phyloP scores from a whole-genome alignment of 2,797 vertebrate genomes.

The Taenioides sp. region DNA sequence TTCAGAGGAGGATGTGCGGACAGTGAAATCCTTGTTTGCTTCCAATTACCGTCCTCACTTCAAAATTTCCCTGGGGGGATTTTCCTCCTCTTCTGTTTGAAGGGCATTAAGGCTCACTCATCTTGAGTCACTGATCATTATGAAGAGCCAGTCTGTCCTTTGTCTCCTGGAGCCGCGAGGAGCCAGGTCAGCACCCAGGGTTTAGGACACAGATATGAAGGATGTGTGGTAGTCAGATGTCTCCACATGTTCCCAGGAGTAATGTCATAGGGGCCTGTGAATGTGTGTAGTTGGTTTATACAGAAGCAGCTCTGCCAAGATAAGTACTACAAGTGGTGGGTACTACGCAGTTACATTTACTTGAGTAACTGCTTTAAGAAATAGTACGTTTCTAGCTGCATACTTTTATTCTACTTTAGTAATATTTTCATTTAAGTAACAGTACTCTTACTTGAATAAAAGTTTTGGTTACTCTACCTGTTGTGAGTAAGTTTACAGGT shows the following conservation, averaged over 20 bases:
- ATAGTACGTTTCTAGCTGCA: no score
- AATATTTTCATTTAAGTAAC: no score
- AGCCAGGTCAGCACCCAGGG: constrained; percentile 52
- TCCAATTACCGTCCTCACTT: constrained; percentile 74
- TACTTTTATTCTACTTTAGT: no score
- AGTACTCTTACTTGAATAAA: no score
- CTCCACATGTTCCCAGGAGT: neutral
- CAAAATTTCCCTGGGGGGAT: constrained; percentile 66
- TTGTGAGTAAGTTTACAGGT: no score
- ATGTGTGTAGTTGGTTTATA: no score
- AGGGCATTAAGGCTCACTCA: constrained; percentile 55
- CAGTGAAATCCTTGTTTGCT: constrained; percentile 74
- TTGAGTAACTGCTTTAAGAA: no score
- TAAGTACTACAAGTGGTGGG: no score
- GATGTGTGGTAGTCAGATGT: neutral
- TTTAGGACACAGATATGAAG: constrained; percentile 14
- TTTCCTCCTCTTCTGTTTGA: constrained; percentile 46
- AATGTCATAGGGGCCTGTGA: neutral
- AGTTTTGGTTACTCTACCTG: no score
- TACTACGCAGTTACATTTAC: no score
- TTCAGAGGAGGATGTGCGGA: constrained; percentile 68
- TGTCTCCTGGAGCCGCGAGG: constrained; percentile 45
- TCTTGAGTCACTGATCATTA: constrained; percentile 59
- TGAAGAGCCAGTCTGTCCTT: constrained; percentile 48
- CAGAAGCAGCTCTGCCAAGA: no score